A percentile compares a stretch with the other conserved stretches of the same genome.
Evolutionary conservation across 2,888 invertebrate genomes (phyloP).

Genomic region (Tetheella fluctuosa): DNA sequence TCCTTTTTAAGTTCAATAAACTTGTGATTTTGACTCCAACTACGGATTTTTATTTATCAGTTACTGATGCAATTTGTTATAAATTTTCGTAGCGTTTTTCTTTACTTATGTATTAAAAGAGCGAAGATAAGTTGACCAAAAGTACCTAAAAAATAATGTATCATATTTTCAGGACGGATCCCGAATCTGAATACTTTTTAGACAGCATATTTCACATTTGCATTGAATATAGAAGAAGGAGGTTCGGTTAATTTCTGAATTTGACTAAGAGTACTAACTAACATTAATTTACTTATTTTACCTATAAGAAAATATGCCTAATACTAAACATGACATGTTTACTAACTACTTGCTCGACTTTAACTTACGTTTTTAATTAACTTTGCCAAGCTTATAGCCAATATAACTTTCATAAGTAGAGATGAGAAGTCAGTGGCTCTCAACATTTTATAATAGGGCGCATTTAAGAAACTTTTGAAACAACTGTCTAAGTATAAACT

Average conservation of each 20-base stretch:
- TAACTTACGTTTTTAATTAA: too few species aligned
- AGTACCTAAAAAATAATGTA: conserved; percentile 13
- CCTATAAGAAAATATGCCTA: neutral
- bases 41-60: too few species aligned
- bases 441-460: neutral
- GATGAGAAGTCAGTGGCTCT: too few species aligned
- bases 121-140: too few species aligned
- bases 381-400: too few species aligned
- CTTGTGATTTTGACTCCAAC: too few species aligned
- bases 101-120: too few species aligned
- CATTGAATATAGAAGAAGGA: conserved; percentile 82
- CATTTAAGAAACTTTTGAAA: neutral
- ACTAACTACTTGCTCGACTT: too few species aligned
- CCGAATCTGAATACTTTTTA: conserved; percentile 87
- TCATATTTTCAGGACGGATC: conserved; percentile 85
- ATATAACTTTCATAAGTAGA: neutral
- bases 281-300: neutral
- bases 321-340: neutral
- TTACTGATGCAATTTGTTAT: too few species aligned
- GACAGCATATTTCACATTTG: conserved; percentile 89
- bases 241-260: conserved; percentile 43
- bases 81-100: too few species aligned
- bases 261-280: conserved; percentile 5
- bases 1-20: too few species aligned
- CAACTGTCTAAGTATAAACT: neutral